Percentiles rank a stretch among this genome's conserved stretches.
phyloP scores from a whole-genome alignment of 2,797 vertebrate genomes.

The Tokudaia muenninki region DNA sequence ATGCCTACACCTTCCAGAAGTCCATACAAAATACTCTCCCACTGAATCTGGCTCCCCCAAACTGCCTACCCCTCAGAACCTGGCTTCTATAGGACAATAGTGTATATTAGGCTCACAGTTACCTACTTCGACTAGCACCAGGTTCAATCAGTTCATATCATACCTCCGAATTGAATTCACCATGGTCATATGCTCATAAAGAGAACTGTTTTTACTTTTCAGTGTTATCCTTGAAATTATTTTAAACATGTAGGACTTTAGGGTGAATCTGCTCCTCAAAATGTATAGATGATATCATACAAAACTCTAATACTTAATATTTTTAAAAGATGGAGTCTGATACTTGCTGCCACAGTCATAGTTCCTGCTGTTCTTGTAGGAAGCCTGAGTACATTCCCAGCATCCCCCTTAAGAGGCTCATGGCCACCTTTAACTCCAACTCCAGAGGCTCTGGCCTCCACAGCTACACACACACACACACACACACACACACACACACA shows the following conservation, averaged over 20 bases:
- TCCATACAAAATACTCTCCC: neutral
- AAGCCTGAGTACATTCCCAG: neutral
- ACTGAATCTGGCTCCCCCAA: neutral
- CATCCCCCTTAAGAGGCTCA: neutral
- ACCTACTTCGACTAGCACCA: neutral
- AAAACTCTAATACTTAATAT: neutral
- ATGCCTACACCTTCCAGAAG: constrained; percentile 52
- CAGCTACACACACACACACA: neutral
- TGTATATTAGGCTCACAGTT: neutral
- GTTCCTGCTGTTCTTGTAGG: too few relatives aligned
- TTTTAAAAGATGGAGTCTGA: neutral
- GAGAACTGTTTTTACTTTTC: neutral
- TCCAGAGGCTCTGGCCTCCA: neutral
- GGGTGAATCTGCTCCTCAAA: neutral
- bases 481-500: neutral
- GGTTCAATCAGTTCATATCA: neutral
- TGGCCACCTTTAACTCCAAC: too few relatives aligned
- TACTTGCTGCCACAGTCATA: too few relatives aligned
- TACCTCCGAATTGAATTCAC: neutral
- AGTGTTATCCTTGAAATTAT: neutral
- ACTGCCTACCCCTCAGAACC: neutral
- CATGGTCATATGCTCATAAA: neutral
- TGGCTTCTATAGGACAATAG: neutral
- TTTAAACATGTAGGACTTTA: neutral
- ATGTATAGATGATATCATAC: neutral